phyloP scores from a whole-genome alignment of 2,113 vertebrate species.

The Ceuthmochares aereus region DNA sequence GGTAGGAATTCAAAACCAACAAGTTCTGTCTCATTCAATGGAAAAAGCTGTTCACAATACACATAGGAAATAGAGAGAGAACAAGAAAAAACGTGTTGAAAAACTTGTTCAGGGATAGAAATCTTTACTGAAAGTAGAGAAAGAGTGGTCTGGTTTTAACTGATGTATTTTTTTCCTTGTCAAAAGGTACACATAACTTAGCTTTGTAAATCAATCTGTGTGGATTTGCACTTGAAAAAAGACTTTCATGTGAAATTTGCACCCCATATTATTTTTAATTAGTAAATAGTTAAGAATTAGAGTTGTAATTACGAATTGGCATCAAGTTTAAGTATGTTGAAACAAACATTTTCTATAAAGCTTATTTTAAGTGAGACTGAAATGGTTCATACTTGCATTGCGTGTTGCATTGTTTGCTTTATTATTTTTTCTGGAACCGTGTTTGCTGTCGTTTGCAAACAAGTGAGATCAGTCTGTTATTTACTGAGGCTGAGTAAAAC shows the following conservation, averaged over 20 bases:
- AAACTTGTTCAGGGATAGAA: background rate
- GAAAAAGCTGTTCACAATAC: background rate
- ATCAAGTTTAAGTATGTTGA: background rate
- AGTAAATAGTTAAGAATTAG: background rate
- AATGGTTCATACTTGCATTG: slow-evolving; percentile 4
- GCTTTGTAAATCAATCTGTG: background rate
- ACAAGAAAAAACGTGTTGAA: background rate
- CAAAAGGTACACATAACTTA: background rate
- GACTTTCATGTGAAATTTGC: background rate
- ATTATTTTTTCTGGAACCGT: slow-evolving; percentile 60
- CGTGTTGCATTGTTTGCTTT: slow-evolving; percentile 36
- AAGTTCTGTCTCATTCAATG: background rate
- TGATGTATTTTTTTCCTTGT: background rate
- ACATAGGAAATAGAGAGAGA: background rate
- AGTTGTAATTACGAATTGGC: slow-evolving; percentile 23
- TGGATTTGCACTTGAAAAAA: background rate
- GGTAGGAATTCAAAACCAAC: background rate
- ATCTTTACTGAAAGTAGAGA: background rate
- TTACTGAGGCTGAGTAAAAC: slow-evolving; percentile 55
- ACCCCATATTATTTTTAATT: background rate
- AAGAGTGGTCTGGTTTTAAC: background rate
- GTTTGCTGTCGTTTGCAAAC: slow-evolving; percentile 61
- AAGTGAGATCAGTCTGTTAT: slow-evolving; percentile 59
- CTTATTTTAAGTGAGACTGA: background rate
- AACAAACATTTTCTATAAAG: background rate